These are phyloP conservation scores for Ciona savignyi DNA, from an alignment of 23 tunicate species.

Conservation along the genomic window DNA sequence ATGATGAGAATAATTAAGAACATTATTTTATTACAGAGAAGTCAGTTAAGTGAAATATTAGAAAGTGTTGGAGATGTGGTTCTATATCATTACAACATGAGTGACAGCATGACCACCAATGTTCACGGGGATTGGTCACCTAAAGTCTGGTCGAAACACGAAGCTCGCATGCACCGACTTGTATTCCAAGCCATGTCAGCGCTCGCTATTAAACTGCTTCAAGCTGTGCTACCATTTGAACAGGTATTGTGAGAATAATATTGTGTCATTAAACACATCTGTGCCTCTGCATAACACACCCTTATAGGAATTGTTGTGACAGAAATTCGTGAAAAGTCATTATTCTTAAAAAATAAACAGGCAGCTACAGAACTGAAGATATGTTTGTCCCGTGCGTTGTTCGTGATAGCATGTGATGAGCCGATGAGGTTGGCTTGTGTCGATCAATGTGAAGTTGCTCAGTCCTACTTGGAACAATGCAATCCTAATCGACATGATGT, in stretches of 20 bases:
- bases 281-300: too few relatives aligned
- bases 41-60: slow-evolving; percentile 25
- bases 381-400: slow-evolving; percentile 35
- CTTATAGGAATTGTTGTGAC: too few relatives aligned
- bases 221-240: slow-evolving; percentile 46
- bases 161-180: slow-evolving; percentile 44
- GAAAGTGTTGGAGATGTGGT: slow-evolving; percentile 50
- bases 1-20: too few relatives aligned
- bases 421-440: slow-evolving; percentile 10
- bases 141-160: slow-evolving; percentile 28
- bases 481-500: slow-evolving; percentile 23
- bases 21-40: too few relatives aligned
- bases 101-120: neutral
- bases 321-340: too few relatives aligned
- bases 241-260: slow-evolving; percentile 12
- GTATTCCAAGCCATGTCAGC: slow-evolving; percentile 44
- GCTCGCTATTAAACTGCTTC: slow-evolving; percentile 38
- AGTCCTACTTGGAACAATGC: slow-evolving; percentile 48
- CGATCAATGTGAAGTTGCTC: slow-evolving; percentile 29
- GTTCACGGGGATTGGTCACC: slow-evolving; percentile 23
- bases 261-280: too few relatives aligned
- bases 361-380: slow-evolving; percentile 23
- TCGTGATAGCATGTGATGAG: slow-evolving; percentile 64
- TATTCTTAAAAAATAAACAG: too few relatives aligned
- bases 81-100: slow-evolving; percentile 64